Evolutionary conservation across 2,113 vertebrate genomes (phyloP).

Genomic region (Xenopus borealis): DNA sequence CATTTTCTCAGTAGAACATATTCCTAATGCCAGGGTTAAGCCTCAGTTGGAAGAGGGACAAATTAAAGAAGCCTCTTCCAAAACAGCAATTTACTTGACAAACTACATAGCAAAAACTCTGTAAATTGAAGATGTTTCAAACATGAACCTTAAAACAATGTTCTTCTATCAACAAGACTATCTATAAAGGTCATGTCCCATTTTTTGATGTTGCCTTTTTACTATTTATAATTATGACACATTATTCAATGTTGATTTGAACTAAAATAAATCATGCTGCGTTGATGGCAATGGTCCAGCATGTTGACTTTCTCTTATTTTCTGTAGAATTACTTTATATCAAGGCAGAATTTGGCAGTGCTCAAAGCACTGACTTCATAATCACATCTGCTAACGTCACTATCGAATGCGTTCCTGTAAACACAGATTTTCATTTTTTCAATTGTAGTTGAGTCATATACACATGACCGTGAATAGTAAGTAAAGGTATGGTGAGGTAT

Average conservation of each 20-base stretch:
- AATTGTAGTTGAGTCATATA: constrained; percentile 2
- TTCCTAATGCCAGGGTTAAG: neutral
- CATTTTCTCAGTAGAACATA: neutral
- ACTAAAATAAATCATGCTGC: no score
- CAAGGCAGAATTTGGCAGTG: neutral
- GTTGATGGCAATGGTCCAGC: no score
- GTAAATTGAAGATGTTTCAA: no score
- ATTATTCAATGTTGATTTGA: no score
- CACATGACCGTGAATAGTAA: neutral
- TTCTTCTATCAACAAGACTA: no score
- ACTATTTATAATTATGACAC: no score
- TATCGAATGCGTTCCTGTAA: constrained; percentile 10
- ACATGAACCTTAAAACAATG: no score
- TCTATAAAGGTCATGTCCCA: no score
- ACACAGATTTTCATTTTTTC: constrained; percentile 16
- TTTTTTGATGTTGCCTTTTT: no score
- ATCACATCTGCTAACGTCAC: constrained; percentile 12
- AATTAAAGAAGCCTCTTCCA: neutral
- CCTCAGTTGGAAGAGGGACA: neutral
- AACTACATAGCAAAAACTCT: no score
- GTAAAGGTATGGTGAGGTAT: neutral
- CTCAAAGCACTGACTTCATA: neutral
- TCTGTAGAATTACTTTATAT: neutral
- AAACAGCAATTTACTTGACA: no score
- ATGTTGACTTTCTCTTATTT: no score